phyloP scores from a whole-genome alignment of 1,140 invertebrate species.

The Chrysoperla carnea region DNA sequence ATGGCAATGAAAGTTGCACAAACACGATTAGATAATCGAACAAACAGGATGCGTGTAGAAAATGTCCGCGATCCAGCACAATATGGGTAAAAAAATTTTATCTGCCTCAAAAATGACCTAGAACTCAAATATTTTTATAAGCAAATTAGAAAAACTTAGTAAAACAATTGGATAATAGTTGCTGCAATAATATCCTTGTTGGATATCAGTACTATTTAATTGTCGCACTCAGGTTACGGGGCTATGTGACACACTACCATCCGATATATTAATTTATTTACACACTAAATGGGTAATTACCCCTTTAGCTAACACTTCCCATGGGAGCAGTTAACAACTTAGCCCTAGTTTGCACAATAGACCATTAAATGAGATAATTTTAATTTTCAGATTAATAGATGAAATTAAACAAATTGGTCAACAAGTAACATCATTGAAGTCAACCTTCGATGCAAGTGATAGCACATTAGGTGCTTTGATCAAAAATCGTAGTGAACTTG shows the following conservation, averaged over 20 bases:
- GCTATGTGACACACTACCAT: too few species aligned
- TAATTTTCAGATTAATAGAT: slow-evolving; percentile 36
- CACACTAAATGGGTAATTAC: too few species aligned
- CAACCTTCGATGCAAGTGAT: slow-evolving; percentile 39
- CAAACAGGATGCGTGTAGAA: slow-evolving; percentile 44
- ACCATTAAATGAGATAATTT: too few species aligned
- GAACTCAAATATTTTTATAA: background rate
- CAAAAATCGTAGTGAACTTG: slow-evolving; percentile 36
- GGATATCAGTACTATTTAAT: too few species aligned
- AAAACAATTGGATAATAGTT: background rate
- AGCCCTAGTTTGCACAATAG: too few species aligned
- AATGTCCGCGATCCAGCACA: slow-evolving; percentile 51
- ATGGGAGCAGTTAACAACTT: too few species aligned
- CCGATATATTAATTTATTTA: too few species aligned
- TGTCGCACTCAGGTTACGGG: too few species aligned
- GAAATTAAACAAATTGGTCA: slow-evolving; percentile 51
- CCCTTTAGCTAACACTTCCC: too few species aligned
- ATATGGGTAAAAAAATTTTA: slow-evolving; percentile 26
- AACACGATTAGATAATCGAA: slow-evolving; percentile 51
- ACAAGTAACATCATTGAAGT: slow-evolving; percentile 36
- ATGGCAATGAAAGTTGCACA: slow-evolving; percentile 58
- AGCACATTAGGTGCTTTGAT: slow-evolving; percentile 35
- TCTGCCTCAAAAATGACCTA: background rate
- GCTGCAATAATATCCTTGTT: background rate
- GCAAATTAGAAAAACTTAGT: background rate